Evolutionary conservation across 2,113 vertebrate species (phyloP), one percentile per base, ranked within the genome.

Genomic region (Paraplagusia blochii): DNA sequence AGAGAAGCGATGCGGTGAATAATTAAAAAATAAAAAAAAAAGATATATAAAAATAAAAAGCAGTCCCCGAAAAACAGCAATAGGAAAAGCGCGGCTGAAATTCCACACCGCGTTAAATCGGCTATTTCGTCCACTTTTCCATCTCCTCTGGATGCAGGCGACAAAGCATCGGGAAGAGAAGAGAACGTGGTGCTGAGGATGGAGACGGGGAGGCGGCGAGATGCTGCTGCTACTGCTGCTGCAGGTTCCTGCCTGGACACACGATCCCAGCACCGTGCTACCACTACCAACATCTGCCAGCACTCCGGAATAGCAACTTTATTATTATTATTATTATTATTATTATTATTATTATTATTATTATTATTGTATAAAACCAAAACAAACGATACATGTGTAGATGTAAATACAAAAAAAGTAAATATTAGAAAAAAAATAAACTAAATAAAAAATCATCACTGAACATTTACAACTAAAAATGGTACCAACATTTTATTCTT

Each of bases 1-100:
- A 68, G 34, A 69, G 47, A 63, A 58, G 66, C 73, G 77, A 74
- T 83, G 79, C 80, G 69, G 81, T 87, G 81, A 87, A 83, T 82
- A 58, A n/a, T 29, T 29, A 29, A 29, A 29, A 29, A 29, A 29
- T 29, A 29, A 29, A n/a, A n/a, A n/a, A n/a, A n/a, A n/a, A n/a
- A n/a, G n/a, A n/a, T n/a, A n/a, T n/a, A n/a, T n/a, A n/a, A n/a
- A n/a, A n/a, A n/a, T n/a, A n/a, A 62, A 53, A 74, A 38, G 58
- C 63, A 59, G 69, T 19, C 13, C 15, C 66, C 36, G 51, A 58
- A 11, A 44, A 29, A 43, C 33, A 43, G n/a, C 62, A 56, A 57
- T 51, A 36, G 39, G 19, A 50, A n/a, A 52, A 53, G 39, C 72
- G 56, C 62, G 44, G 67, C 65, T 67, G 36, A 76, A 75, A 83